A percentile compares a stretch with the other conserved stretches of the same genome.
Evolutionary conservation across 2,888 invertebrate species (phyloP).

Genomic region (Apodemia hepburni): DNA sequence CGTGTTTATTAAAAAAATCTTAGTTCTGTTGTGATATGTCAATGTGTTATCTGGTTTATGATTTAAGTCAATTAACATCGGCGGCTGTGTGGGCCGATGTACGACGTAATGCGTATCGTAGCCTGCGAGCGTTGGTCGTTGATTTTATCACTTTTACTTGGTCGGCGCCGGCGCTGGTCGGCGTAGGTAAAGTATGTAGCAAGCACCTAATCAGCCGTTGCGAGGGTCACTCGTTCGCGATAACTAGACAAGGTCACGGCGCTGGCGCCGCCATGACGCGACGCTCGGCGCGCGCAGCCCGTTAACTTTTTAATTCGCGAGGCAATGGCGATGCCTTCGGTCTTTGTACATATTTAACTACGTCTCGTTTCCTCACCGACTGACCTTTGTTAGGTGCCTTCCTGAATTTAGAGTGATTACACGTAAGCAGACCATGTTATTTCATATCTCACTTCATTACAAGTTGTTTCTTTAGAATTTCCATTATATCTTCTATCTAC

Average conservation of each 20-base stretch:
- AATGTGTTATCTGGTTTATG: conserved; percentile 16
- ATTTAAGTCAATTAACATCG: conserved; percentile 14
- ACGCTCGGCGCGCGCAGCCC: conserved; percentile 48
- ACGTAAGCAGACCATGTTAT: conserved; percentile 4
- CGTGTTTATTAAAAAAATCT: conserved; percentile 42
- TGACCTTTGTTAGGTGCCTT: conserved; percentile 36
- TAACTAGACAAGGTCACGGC: conserved; percentile 76
- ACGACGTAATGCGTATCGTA: conserved; percentile 9
- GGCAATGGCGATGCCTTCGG: conserved; percentile 56
- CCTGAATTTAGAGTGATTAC: conserved; percentile 31
- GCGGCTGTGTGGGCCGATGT: conserved; percentile 14
- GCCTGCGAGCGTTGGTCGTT: conserved; percentile 5
- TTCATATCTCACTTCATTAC: neutral
- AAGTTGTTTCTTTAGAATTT: neutral
- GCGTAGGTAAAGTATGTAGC: conserved; percentile 30
- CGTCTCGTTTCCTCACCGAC: conserved; percentile 35
- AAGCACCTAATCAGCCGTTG: conserved; percentile 56
- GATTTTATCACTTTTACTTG: conserved; percentile 25
- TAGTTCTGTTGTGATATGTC: conserved; percentile 13
- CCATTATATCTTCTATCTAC: neutral
- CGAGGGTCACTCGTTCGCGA: conserved; percentile 72
- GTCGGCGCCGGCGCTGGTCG: conserved; percentile 25
- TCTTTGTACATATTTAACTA: conserved; percentile 50
- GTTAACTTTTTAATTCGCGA: conserved; percentile 74
- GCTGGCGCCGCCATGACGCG: conserved; percentile 68